Evolutionary conservation across 2,113 vertebrate genomes (phyloP), one percentile per base, ranked within the genome.

Genomic region (Aythya baeri): DNA sequence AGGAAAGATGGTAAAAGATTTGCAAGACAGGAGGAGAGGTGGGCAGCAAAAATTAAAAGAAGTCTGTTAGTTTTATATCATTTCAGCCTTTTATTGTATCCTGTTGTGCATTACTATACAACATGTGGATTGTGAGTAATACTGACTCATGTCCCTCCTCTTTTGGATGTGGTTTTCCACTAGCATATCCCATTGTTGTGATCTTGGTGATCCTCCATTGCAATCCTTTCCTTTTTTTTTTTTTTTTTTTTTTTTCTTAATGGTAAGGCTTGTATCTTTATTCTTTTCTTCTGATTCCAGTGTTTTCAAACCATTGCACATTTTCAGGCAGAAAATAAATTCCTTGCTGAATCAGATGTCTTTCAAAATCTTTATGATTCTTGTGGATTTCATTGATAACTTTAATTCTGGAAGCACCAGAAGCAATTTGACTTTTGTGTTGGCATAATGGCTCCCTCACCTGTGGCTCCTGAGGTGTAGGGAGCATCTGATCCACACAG

Each of bases 341-440:
- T 73, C 70, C 59, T 21, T 91, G 65, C 57, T 95, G 93, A 62
- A 92, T 89, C 59, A 66, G 46, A 21, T 57, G 65, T 13, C 70
- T 94, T 85, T 81, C 55, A 54, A 58, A 78, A 75, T 59, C 95
- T 94, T 97, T 97, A 68, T 97, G 97, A 52, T 57, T 96, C 88
- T 98, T 97, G 78, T 97, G 97, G 55, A 66, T 77, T 76, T 55
- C 59, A 94, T 22, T 97, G 57, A 96, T 95, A 12, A 97, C 97
- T 96, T 98, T 99, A 57, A 98, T 98, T 97, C 98, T 98, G 95
- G 98, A 98, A 97, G 92, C 98, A 52, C 97, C 98, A 52, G 97
- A 97, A 58, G 90, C 93, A 83, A 98, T 96, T 81, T 98, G 98
- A 68, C 97, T 98, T 97, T 98, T 98, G 44, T 97, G 97, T 34